Evolutionary conservation across 1,140 invertebrate genomes (phyloP).

Genomic region (Centruroides sculpturatus): DNA sequence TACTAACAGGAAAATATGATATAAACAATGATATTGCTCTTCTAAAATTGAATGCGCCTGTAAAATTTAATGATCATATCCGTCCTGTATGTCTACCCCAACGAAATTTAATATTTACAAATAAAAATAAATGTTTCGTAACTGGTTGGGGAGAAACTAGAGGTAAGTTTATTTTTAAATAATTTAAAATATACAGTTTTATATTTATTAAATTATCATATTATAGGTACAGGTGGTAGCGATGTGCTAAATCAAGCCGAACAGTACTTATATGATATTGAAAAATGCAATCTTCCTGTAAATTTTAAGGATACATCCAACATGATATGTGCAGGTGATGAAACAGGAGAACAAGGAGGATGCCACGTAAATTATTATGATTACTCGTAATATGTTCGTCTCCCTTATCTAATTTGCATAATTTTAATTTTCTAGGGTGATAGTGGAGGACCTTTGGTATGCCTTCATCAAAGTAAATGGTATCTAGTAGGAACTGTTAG

Average conservation of each 20-base stretch:
- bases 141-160: conserved; percentile 17
- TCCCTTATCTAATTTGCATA: background rate
- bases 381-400: too few species aligned
- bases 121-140: conserved; percentile 2
- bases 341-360: background rate
- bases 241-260: conserved; percentile 7
- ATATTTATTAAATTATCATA: too few species aligned
- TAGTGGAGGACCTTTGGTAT: conserved; percentile 74
- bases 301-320: background rate
- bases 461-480: conserved; percentile 1
- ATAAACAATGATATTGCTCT: conserved; percentile 44
- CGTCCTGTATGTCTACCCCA: conserved; percentile 25
- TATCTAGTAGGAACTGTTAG: background rate
- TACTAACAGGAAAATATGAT: background rate
- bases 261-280: background rate
- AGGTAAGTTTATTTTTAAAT: conserved; percentile 4
- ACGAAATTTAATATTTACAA: background rate
- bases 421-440: conserved; percentile 50
- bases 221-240: conserved; percentile 1
- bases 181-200: background rate
- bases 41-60: conserved; percentile 36
- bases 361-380: conserved; percentile 2
- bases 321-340: conserved; percentile 10
- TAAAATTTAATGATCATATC: conserved; percentile 36
- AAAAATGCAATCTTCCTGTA: background rate